A percentile compares a stretch with the other conserved stretches of the same genome.
Evolutionary conservation across 30 jellyfish, hydroid and myxozoan species (phyloP).

Genomic region (Catostylus mosaicus): DNA sequence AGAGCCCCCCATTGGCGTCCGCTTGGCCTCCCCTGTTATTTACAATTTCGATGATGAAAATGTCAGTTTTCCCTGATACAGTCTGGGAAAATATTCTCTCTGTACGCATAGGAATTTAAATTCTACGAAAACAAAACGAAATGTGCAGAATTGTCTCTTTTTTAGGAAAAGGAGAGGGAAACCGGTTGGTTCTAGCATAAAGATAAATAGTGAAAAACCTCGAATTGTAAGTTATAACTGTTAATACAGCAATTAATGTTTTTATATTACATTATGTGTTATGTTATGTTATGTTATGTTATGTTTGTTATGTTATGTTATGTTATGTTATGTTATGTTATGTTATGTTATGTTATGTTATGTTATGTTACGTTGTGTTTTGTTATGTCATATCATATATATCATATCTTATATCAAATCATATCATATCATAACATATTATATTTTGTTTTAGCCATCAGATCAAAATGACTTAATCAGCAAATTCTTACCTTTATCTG

Average conservation of each 20-base stretch:
- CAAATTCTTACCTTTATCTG: conserved; percentile 28
- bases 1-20: too few relatives aligned
- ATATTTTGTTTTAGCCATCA: neutral
- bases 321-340: neutral
- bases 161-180: neutral
- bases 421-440: neutral
- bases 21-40: too few relatives aligned
- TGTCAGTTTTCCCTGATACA: too few relatives aligned
- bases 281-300: neutral
- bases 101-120: too few relatives aligned
- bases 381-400: neutral
- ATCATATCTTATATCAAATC: neutral
- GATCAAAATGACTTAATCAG: too few relatives aligned
- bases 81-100: too few relatives aligned
- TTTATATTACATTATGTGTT: neutral
- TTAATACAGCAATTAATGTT: neutral
- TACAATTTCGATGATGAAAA: too few relatives aligned
- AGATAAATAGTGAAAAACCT: neutral
- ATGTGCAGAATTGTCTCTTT: neutral
- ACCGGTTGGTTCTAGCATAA: neutral
- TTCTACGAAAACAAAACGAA: neutral
- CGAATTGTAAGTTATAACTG: neutral
- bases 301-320: neutral
- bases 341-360: neutral
- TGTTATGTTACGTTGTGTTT: neutral